Evolutionary conservation across 2,113 vertebrate species (phyloP), one percentile per base, ranked within the genome.

Genomic region (Archocentrus centrarchus): DNA sequence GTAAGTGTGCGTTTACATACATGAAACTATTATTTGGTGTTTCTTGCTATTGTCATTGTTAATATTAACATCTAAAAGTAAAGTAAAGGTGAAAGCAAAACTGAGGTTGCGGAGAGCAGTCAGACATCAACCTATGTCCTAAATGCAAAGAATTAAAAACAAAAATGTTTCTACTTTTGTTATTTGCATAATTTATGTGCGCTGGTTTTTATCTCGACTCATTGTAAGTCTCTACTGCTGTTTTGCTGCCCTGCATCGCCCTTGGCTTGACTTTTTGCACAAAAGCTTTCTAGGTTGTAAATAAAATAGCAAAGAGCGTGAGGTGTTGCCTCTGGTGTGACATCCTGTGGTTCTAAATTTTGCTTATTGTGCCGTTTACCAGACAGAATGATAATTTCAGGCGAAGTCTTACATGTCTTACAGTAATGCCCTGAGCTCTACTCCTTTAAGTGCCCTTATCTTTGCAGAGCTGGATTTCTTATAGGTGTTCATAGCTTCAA

Each of bases 1-100:
- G 98, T 99, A 94, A 96, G 93, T 59, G 2, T 75, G 15, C 7
- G 59, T 66, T 76, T 13, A 47, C 41, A 22, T 32, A 37, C 18
- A 13, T 7, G 1, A 2, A 2, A 24, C 9, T 41, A 3, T 81
- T 37, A 11, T 57, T 73, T n/a, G 11, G 50, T 30, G 17, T 20
- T 22, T 39, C 2, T 61, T 39, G 11, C 50, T 41, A 10, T 9
- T 39, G 53, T 8, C 2, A 0, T 47, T 70, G 64, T 70, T 41
- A 39, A 11, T 41, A 11, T 41, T 30, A 70, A 50, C 41, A 70
- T 70, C 64, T 70, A 3, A 70, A 70, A 50, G 9, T 70, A 50
- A 50, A 50, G 22, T 30, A 32, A 70, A 70, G 44, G 66, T 53
- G 17, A 32, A 53, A 53, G 66, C 50, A 70, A 53, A 47, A 53